phyloP scores from a whole-genome alignment of 2,113 vertebrate species.

The Ivindomyrus marchei region DNA sequence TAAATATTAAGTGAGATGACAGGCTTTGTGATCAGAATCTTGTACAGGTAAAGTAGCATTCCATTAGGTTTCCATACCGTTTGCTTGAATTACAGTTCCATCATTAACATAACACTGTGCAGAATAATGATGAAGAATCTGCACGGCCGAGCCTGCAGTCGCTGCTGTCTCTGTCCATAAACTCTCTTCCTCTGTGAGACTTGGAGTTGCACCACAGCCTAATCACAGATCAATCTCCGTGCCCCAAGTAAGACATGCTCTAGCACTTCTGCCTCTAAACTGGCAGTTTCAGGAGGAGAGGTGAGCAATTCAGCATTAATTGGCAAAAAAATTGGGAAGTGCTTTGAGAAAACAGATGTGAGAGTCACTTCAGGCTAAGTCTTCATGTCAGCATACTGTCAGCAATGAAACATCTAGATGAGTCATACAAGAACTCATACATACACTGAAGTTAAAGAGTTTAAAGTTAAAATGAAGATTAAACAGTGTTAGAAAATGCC shows the following conservation, averaged over 20 bases:
- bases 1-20: background rate
- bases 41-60: background rate
- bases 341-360: conserved; percentile 4
- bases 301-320: background rate
- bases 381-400: background rate
- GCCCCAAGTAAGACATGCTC: background rate
- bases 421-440: background rate
- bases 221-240: background rate
- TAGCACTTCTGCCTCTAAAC: background rate
- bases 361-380: background rate
- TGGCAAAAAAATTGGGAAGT: background rate
- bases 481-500: background rate
- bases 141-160: background rate
- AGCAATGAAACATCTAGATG: background rate
- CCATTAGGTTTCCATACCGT: background rate
- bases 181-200: background rate
- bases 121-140: background rate
- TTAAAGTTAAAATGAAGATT: background rate
- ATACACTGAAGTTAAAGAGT: background rate
- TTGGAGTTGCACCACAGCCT: background rate
- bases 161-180: background rate
- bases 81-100: background rate
- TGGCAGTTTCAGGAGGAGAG: background rate
- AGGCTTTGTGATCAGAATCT: background rate
- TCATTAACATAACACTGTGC: background rate